Evolutionary conservation across 2,888 invertebrate species (phyloP).

Genomic region (Acrocera orbiculus): DNA sequence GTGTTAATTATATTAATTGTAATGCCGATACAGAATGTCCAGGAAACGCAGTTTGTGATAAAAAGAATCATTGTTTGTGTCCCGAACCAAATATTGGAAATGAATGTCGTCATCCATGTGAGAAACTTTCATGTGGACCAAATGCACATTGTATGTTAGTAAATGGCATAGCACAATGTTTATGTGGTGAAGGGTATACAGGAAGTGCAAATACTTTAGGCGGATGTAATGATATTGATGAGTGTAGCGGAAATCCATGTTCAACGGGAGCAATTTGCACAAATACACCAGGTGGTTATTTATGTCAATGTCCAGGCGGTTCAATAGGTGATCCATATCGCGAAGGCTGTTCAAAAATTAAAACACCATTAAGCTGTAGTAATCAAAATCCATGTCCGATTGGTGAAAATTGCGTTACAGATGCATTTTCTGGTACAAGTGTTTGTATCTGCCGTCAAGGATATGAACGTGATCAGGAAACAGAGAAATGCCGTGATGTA

Average conservation of each 20-base stretch:
- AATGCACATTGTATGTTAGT: constrained; percentile 79
- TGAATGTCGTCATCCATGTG: constrained; percentile 87
- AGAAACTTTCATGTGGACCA: constrained; percentile 63
- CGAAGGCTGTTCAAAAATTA: constrained; percentile 53
- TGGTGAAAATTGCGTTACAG: constrained; percentile 71
- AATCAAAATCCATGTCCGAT: constrained; percentile 58
- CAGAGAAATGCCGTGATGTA: constrained; percentile 63
- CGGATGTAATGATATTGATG: constrained; percentile 77
- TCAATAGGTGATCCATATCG: constrained; percentile 64
- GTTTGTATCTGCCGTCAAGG: constrained; percentile 84
- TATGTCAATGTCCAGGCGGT: constrained; percentile 75
- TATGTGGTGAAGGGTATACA: constrained; percentile 66
- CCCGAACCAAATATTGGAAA: constrained; percentile 84
- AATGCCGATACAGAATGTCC: constrained; percentile 61
- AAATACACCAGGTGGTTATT: constrained; percentile 70
- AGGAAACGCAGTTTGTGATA: constrained; percentile 74
- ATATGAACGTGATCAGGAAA: constrained; percentile 56
- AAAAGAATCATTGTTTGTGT: constrained; percentile 61
- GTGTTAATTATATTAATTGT: constrained; percentile 68
- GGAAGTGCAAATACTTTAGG: constrained; percentile 38
- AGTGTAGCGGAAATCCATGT: constrained; percentile 69
- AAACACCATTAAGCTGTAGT: constrained; percentile 50
- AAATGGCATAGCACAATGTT: constrained; percentile 66
- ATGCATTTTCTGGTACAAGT: constrained; percentile 52
- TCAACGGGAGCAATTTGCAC: constrained; percentile 71